A percentile compares a stretch with the other conserved stretches of the same genome.
Evolutionary conservation across 92 coral and sea anemone genomes (phyloP).

Genomic region (Epizoanthus rinbou): DNA sequence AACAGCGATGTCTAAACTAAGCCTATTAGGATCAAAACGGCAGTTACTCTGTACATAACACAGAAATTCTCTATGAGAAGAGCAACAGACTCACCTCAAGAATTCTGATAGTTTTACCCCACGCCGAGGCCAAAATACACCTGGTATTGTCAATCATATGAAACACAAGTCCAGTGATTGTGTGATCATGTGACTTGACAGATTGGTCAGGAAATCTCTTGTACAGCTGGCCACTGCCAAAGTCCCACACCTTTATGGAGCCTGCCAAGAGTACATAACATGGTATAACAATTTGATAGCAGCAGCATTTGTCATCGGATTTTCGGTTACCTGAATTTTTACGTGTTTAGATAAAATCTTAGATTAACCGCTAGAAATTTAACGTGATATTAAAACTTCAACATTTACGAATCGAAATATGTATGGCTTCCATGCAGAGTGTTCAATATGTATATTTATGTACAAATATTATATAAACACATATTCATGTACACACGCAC

Average conservation of each 20-base stretch:
- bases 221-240: conserved; percentile 98
- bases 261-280: conserved; percentile 49
- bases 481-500: no score
- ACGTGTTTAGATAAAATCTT: no score
- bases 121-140: conserved; percentile 83
- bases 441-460: no score
- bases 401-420: no score
- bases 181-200: conserved; percentile 59
- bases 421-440: no score
- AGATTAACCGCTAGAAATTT: no score
- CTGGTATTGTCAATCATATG: conserved; percentile 74
- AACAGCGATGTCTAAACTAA: no score
- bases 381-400: no score
- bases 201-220: conserved; percentile 82
- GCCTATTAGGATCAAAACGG: no score
- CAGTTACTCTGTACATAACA: not conserved
- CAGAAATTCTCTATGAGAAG: no score
- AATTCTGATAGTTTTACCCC: conserved; percentile 83
- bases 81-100: conserved; percentile 66
- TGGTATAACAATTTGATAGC: not conserved
- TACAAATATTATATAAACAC: no score
- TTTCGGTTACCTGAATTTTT: not conserved
- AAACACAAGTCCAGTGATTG: conserved; percentile 85
- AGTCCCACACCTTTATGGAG: conserved; percentile 96
- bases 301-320: not conserved